These are phyloP conservation scores for Corythoichthys haematopterus DNA, from an alignment of 2,113 vertebrate species.

Conservation along the genomic window DNA sequence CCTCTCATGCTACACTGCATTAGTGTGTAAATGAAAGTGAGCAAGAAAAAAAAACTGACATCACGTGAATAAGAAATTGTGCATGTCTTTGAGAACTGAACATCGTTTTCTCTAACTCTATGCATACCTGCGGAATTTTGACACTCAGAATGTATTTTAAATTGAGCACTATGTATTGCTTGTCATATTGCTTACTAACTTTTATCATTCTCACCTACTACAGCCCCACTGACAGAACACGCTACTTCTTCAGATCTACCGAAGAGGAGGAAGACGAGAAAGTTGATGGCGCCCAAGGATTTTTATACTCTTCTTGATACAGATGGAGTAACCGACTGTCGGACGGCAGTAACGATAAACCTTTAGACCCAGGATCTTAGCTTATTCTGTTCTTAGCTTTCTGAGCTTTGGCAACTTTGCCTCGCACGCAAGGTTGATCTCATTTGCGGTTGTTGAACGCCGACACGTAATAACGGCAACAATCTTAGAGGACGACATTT, in stretches of 20 bases:
- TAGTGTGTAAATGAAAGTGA: not conserved
- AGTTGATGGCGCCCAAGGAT: conserved; percentile 61
- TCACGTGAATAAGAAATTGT: not conserved
- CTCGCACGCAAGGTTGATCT: conserved; percentile 34
- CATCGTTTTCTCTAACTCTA: not conserved
- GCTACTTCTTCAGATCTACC: conserved; percentile 76
- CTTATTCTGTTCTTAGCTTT: not conserved
- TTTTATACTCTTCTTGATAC: conserved; percentile 57
- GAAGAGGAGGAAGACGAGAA: conserved; percentile 78
- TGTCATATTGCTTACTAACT: not conserved
- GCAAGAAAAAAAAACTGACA: not conserved
- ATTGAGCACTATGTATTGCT: not conserved
- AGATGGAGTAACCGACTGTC: conserved; percentile 72
- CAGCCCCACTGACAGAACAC: conserved; percentile 81
- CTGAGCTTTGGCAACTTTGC: not conserved
- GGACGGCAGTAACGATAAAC: conserved; percentile 73
- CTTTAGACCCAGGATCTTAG: conserved; percentile 61
- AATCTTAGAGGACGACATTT: conserved; percentile 7
- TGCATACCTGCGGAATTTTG: not conserved
- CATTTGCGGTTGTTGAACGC: conserved; percentile 1
- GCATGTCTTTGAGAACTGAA: not conserved
- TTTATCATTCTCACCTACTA: conserved; percentile 14
- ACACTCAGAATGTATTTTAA: not conserved
- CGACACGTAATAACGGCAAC: conserved; percentile 10
- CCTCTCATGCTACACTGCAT: not conserved